Evolutionary conservation across 2,113 vertebrate species (phyloP).

Genomic region (Dermatemys mawii): DNA sequence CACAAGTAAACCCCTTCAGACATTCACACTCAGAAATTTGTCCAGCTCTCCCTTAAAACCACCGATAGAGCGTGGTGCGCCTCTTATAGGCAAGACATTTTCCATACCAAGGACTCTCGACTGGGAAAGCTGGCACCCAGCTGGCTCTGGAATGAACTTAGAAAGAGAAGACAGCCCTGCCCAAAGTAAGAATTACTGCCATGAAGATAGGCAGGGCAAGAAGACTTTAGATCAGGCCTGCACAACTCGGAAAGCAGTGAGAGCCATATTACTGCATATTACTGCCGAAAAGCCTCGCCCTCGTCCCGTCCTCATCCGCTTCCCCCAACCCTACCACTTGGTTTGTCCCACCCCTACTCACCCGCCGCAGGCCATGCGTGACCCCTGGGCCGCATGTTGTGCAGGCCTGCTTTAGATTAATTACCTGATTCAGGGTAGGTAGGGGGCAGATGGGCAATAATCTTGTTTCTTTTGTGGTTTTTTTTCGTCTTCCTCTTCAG

Average conservation of each 20-base stretch:
- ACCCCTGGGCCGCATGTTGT: too few relatives aligned
- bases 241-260: too few relatives aligned
- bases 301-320: too few relatives aligned
- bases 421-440: too few relatives aligned
- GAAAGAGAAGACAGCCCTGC: not conserved
- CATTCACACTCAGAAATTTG: not conserved
- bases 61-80: not conserved
- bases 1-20: not conserved
- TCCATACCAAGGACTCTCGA: not conserved
- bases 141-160: not conserved
- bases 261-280: too few relatives aligned
- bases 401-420: too few relatives aligned
- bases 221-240: too few relatives aligned
- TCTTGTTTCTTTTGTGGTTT: not conserved
- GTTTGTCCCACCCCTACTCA: too few relatives aligned
- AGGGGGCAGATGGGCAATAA: not conserved
- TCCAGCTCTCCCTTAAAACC: not conserved
- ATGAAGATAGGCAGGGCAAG: not conserved
- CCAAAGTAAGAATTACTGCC: not conserved
- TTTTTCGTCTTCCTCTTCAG: not conserved
- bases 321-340: too few relatives aligned
- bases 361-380: too few relatives aligned
- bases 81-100: not conserved
- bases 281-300: too few relatives aligned
- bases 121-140: not conserved